Percentiles rank a stretch among this genome's conserved stretches.
phyloP scores from a whole-genome alignment of 2,113 vertebrate genomes.

The Corydoras sp. region DNA sequence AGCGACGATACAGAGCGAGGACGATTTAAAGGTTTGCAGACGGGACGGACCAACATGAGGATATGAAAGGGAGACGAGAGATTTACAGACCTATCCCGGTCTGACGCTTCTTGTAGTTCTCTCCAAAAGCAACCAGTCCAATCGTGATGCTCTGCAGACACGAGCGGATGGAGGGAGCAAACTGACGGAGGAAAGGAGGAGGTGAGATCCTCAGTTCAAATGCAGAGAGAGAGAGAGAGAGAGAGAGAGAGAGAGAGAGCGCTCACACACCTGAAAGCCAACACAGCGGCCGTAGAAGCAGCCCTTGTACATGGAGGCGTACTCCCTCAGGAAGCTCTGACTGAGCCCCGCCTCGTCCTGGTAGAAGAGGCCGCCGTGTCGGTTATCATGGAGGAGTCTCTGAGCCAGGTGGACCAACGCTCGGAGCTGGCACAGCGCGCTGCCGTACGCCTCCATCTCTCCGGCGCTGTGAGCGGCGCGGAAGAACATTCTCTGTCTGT shows the following conservation, averaged over 20 bases:
- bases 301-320: slow-evolving; percentile 81
- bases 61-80: no score
- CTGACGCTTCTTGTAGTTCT: slow-evolving; percentile 81
- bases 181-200: slow-evolving; percentile 55
- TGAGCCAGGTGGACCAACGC: slow-evolving; percentile 82
- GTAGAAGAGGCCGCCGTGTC: slow-evolving; percentile 77
- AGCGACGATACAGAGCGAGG: slow-evolving; percentile 39
- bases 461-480: slow-evolving; percentile 74
- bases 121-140: slow-evolving; percentile 83
- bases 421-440: slow-evolving; percentile 78
- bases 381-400: slow-evolving; percentile 76
- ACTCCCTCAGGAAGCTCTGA: slow-evolving; percentile 76
- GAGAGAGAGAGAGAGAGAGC: not conserved
- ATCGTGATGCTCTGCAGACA: slow-evolving; percentile 85
- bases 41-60: no score
- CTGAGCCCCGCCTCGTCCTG: slow-evolving; percentile 73
- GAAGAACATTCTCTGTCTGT: slow-evolving; percentile 85
- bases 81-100: slow-evolving; percentile 74
- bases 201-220: not conserved
- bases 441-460: slow-evolving; percentile 85
- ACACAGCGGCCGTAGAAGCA: slow-evolving; percentile 91
- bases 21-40: no score
- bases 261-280: slow-evolving; percentile 79
- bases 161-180: slow-evolving; percentile 80
- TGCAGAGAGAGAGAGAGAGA: no score